These are phyloP conservation scores for Botia almorhae DNA, from an alignment of 2,797 vertebrate species.

Conservation along the genomic window DNA sequence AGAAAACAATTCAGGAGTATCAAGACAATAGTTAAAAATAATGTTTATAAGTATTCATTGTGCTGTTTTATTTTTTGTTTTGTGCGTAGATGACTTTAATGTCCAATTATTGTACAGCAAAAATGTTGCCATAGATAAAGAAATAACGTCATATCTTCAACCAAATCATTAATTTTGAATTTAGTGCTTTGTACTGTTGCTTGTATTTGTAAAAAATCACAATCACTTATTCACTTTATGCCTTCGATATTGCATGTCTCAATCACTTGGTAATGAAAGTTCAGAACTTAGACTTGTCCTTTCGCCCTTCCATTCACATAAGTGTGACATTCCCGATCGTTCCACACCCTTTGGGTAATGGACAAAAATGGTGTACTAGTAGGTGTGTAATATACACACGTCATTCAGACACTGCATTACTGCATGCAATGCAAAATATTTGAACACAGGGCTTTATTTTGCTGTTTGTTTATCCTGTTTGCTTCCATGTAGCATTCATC, in stretches of 20 bases:
- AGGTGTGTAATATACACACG: constrained; percentile 23
- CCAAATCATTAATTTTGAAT: not conserved
- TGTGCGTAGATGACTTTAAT: no score
- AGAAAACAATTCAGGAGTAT: no score
- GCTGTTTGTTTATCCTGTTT: not conserved
- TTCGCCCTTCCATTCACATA: constrained; percentile 49
- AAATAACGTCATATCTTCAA: no score
- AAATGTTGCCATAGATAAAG: not conserved
- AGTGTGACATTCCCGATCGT: constrained; percentile 67
- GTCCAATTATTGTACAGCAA: not conserved
- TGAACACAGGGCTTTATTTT: not conserved
- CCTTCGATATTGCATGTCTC: constrained; percentile 20
- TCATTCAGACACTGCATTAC: not conserved
- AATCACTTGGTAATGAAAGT: constrained; percentile 50
- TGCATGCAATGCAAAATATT: not conserved
- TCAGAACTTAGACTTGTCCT: constrained; percentile 4
- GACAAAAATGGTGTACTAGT: constrained; percentile 52
- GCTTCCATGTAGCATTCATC: not conserved
- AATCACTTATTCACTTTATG: constrained; percentile 17
- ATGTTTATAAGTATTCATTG: no score
- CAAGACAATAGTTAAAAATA: no score
- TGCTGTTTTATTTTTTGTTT: no score
- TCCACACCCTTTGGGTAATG: constrained; percentile 69
- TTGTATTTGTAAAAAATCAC: not conserved
- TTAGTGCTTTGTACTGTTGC: not conserved